Evolutionary conservation across 1,140 invertebrate species (phyloP).

Genomic region (Drosophila nebulosa): DNA sequence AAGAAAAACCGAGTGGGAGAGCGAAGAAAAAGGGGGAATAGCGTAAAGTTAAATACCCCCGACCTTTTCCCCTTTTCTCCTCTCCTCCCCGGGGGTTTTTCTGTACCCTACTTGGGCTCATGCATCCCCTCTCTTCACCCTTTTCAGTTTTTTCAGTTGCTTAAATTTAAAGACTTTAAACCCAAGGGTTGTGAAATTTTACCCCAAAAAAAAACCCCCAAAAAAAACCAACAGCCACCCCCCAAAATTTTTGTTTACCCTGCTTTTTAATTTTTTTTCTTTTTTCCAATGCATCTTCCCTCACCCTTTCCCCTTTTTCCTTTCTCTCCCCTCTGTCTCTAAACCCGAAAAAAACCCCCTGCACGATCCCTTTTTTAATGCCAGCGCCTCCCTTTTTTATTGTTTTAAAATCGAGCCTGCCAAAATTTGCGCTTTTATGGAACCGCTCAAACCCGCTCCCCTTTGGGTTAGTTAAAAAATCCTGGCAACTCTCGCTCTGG

Average conservation of each 20-base stretch:
- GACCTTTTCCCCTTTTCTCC: neutral
- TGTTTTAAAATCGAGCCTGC: constrained; percentile 76
- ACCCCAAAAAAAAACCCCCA: constrained; percentile 37
- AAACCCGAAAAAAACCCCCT: neutral
- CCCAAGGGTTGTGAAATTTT: constrained; percentile 78
- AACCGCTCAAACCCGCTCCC: neutral
- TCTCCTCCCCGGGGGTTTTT: neutral
- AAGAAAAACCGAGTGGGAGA: neutral
- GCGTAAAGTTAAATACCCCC: constrained; percentile 65
- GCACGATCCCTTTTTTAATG: constrained; percentile 73
- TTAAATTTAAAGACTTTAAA: constrained; percentile 79
- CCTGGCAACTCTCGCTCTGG: constrained; percentile 17
- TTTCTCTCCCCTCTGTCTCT: neutral
- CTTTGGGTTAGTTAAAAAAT: too few species aligned
- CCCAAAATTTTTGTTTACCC: constrained; percentile 55
- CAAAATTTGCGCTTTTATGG: constrained; percentile 74
- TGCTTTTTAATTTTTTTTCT: constrained; percentile 37
- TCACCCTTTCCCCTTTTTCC: too few species aligned
- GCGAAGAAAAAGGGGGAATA: constrained; percentile 9
- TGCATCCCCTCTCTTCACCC: neutral
- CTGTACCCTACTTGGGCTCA: neutral
- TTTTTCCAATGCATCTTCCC: too few species aligned
- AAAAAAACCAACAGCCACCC: constrained; percentile 43
- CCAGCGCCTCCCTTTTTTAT: constrained; percentile 60
- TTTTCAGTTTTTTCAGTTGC: constrained; percentile 24